Evolutionary conservation across 2,888 invertebrate genomes (phyloP), one percentile per base, ranked within the genome.

Genomic region (Hyles lineata): DNA sequence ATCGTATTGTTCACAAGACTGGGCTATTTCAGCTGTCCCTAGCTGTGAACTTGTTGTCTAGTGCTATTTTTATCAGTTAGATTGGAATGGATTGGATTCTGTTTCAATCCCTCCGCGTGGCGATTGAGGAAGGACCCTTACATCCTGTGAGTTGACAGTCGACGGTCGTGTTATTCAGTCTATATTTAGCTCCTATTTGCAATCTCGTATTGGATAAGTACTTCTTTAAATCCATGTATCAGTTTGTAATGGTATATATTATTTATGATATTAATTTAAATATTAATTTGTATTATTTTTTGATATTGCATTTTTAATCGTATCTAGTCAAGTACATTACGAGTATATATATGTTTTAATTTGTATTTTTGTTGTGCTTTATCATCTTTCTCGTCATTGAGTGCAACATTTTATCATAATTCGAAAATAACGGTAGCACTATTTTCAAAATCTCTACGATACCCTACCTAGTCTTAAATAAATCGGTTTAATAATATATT

Each of bases 81-180:
- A 67, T 67, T 67, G 67, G 43, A 70, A 21, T 70, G 35, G 50
- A 67, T 67, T 43, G 25, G 43, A 32, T 32, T 72, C 29, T 58
- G 73, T 73, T 32, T 19, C 62, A 62, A 21, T 74, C 61, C 70
- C 62, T 74, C 73, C 74, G 72, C 61, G 62, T 59, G 32, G 59
- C 74, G 75, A 75, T 67, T 73, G 73, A 77, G 73, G 75, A 78
- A 69, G 76, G 75, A 76, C 72, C 72, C 70, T 71, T 74, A 74
- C 78, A 80, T 83, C 83, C 83, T 83, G 81, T 74, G 73, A 75
- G 78, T 76, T 74, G 75, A 72, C 74, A 74, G 55, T 62, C 71
- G 58, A 74, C 60, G 15, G 70, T 61, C 71, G 62, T 70, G 73
- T 75, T 72, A 70, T 75, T 71, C 72, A 52, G 71, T 75, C 79